Evolutionary conservation across 2,113 vertebrate species (phyloP), one percentile per base, ranked within the genome.

Genomic region (Chamaea fasciata): DNA sequence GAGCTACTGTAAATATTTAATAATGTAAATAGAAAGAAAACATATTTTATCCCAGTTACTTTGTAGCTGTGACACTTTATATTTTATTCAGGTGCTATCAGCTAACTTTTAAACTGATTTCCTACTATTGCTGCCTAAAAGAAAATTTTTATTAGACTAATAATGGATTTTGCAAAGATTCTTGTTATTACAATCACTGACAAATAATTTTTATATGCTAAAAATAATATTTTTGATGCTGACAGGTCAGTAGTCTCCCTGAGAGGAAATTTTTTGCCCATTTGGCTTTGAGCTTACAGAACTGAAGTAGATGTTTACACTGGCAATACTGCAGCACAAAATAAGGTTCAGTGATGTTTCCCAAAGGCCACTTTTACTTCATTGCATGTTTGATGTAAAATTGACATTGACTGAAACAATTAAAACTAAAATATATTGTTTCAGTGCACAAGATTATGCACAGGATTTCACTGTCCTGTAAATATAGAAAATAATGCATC

Each of bases 321-420:
- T 95, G 90, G 92, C 92, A 94, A 52, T 37, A 35, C 37, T 62
- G 69, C 49, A 56, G 56, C 80, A 84, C 49, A 70, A 81, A 96
- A 84, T 76, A 89, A 93, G 76, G 70, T 76, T 91, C 70, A 64
- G 7, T 57, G 82, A 87, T 89, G 69, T 76, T 92, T 96, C 93
- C 75, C 79, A 84, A 87, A 95, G 93, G 94, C 64, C 74, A 77
- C 46, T 92, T 91, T 71, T 75, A 89, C 28, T 67, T 91, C 84
- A 93, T 71, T 92, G 69, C 52, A 64, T 56, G 65, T 83, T 85
- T 87, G 86, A 92, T 93, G 47, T 82, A 87, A 95, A 90, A 92
- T 15, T 93, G 91, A 95, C 69, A 89, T 62, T 75, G 90, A 89
- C 53, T 83, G 89, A 95, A 95, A 93, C 75, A 94, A 96, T 96